Evolutionary conservation across 2,113 vertebrate genomes (phyloP).

Genomic region (Ochotona curzoniae): DNA sequence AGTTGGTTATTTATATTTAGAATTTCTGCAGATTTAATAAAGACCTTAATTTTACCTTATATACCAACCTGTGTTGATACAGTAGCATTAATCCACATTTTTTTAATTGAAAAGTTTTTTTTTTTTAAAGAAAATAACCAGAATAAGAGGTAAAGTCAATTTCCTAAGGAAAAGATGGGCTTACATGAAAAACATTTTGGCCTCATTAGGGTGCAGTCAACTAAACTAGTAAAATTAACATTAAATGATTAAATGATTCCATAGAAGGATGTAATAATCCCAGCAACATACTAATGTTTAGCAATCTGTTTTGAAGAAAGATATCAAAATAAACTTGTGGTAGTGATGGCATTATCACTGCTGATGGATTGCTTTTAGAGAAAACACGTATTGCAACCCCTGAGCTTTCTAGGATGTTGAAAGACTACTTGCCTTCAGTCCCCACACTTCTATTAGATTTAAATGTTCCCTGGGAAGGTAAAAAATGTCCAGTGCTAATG

Average conservation of each 20-base stretch:
- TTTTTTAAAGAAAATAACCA: neutral
- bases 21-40: neutral
- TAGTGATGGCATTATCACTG: neutral
- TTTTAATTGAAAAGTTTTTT: neutral
- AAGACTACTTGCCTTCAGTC: neutral
- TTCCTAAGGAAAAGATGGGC: neutral
- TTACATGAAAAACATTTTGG: neutral
- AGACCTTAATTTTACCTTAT: neutral
- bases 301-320: neutral
- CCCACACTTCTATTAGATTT: neutral
- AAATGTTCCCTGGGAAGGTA: neutral
- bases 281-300: too few relatives aligned
- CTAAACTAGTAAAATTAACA: neutral
- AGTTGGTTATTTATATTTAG: neutral
- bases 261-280: too few relatives aligned
- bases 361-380: neutral
- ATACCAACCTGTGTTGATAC: neutral
- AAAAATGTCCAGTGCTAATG: neutral
- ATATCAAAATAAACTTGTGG: neutral
- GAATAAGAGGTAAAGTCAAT: neutral
- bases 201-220: neutral
- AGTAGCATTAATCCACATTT: neutral
- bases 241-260: too few relatives aligned
- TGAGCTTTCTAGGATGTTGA: neutral
- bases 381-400: neutral